phyloP scores from a whole-genome alignment of 2,888 invertebrate species.

The Coremacera marginata region DNA sequence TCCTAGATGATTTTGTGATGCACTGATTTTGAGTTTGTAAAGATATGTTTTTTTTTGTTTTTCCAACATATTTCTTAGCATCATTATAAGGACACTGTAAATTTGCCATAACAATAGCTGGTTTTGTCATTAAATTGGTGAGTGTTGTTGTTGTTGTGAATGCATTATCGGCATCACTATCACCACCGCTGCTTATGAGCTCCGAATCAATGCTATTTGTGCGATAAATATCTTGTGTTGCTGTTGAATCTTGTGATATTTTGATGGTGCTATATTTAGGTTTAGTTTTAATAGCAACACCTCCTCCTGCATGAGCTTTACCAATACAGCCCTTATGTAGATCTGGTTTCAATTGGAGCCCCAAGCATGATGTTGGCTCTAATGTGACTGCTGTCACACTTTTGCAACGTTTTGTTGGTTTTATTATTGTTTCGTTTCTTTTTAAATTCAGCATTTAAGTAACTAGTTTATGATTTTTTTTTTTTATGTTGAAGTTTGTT shows the following conservation, averaged over 20 bases:
- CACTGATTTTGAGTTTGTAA: not conserved
- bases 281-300: constrained; percentile 41
- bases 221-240: constrained; percentile 54
- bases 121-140: constrained; percentile 3
- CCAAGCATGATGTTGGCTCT: constrained; percentile 57
- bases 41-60: no score
- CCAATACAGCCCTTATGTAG: constrained; percentile 81
- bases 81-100: no score
- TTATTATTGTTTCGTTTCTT: constrained; percentile 3
- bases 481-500: not conserved
- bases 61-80: no score
- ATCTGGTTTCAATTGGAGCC: constrained; percentile 65
- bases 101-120: no score
- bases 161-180: constrained; percentile 61
- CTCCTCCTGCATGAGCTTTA: constrained; percentile 80
- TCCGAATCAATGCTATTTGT: constrained; percentile 69
- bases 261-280: constrained; percentile 36
- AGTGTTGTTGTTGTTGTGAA: not conserved
- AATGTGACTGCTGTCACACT: constrained; percentile 58
- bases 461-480: not conserved
- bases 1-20: not conserved
- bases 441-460: constrained; percentile 10
- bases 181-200: constrained; percentile 67
- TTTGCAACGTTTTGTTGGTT: constrained; percentile 1
- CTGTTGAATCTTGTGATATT: constrained; percentile 37